A percentile compares a stretch with the other conserved stretches of the same genome.
Conservation (phyloP, 2,113 vertebrate species). For the Hippopotamus amphibius region DNA sequence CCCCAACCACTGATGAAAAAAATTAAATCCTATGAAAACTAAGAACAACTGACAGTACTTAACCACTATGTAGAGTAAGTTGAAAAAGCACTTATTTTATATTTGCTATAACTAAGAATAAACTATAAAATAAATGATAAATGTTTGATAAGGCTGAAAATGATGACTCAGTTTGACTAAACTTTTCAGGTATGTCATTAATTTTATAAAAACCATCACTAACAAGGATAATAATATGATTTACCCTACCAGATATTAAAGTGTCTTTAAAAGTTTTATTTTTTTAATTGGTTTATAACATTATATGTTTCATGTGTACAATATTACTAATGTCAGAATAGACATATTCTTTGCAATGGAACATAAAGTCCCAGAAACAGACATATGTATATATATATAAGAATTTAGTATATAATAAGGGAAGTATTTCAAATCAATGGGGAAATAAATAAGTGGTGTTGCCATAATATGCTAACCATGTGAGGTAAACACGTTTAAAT, state of each 20-base stretch:
- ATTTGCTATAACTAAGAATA: constrained; percentile 56
- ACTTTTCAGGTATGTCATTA: constrained; percentile 25
- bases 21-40: constrained; percentile 52
- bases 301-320: background rate
- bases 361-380: background rate
- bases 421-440: background rate
- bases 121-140: constrained; percentile 36
- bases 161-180: constrained; percentile 8
- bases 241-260: constrained; percentile 7
- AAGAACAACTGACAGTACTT: constrained; percentile 30
- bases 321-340: background rate
- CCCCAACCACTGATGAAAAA: constrained; percentile 5
- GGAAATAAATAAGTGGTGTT: background rate
- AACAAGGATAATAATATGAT: constrained; percentile 45
- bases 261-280: constrained; percentile 14
- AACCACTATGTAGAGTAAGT: constrained; percentile 1
- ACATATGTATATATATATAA: background rate
- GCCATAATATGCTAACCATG: background rate
- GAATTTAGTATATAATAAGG: background rate
- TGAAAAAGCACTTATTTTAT: constrained; percentile 41
- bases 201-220: constrained; percentile 55
- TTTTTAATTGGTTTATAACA: background rate
- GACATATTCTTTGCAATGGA: background rate
- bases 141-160: constrained; percentile 34
- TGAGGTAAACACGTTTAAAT: background rate